Percentiles rank a stretch among this genome's conserved stretches.
Evolutionary conservation across 2,888 invertebrate species (phyloP).

Genomic region (Melinopterus prodromus): DNA sequence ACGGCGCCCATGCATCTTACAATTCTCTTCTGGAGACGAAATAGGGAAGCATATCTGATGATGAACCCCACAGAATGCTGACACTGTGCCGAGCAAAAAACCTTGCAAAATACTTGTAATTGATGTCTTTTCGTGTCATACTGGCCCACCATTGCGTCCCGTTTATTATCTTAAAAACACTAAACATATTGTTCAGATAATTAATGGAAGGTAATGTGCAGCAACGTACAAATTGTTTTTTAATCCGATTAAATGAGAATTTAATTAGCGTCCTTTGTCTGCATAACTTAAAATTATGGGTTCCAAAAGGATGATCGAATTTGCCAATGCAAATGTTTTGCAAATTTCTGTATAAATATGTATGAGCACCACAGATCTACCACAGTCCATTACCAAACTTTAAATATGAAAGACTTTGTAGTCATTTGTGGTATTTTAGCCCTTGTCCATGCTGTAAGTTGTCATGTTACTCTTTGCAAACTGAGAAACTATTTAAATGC

Average conservation of each 20-base stretch:
- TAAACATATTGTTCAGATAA: too few species aligned
- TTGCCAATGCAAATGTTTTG: not conserved
- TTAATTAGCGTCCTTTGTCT: not conserved
- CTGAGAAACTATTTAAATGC: too few species aligned
- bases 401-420: slow-evolving; percentile 31
- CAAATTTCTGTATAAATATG: not conserved
- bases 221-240: not conserved
- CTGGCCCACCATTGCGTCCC: too few species aligned
- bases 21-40: too few species aligned
- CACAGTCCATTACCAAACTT: not conserved
- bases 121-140: too few species aligned
- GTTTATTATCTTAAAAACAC: too few species aligned
- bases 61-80: too few species aligned
- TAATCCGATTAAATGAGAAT: not conserved
- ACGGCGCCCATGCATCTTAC: too few species aligned
- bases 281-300: not conserved
- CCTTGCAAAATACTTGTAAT: too few species aligned
- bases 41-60: too few species aligned
- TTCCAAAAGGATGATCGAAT: not conserved
- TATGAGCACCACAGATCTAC: not conserved
- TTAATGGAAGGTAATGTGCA: not conserved
- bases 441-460: slow-evolving; percentile 30
- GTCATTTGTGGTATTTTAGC: slow-evolving; percentile 26
- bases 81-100: too few species aligned
- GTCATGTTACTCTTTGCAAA: not conserved